Evolutionary conservation across 1,140 invertebrate species (phyloP).

Genomic region (Stegodyphus mimosarum): DNA sequence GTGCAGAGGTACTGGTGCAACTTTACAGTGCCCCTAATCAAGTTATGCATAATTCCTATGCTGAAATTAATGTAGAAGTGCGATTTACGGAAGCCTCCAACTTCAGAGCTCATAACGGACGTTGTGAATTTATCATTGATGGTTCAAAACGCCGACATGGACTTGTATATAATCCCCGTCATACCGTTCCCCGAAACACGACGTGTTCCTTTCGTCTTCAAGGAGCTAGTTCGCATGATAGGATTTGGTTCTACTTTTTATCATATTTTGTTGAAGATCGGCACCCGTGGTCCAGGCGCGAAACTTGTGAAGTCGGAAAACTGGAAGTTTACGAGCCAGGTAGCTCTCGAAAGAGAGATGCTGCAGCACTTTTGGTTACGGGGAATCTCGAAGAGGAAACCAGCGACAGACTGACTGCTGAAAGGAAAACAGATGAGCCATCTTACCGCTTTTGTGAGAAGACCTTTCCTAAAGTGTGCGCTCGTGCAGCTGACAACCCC

Average conservation of each 20-base stretch:
- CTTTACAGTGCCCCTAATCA: constrained; percentile 91
- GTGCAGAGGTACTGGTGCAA: constrained; percentile 86
- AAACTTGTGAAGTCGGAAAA: constrained; percentile 62
- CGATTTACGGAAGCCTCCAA: constrained; percentile 75
- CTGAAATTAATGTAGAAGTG: constrained; percentile 88
- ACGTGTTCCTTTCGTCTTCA: constrained; percentile 88
- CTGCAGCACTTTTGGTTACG: neutral
- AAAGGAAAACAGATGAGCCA: constrained; percentile 42
- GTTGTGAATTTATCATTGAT: constrained; percentile 87
- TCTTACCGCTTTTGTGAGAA: constrained; percentile 63
- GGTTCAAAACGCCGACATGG: constrained; percentile 80
- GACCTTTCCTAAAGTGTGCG: constrained; percentile 63
- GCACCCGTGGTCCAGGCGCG: constrained; percentile 61
- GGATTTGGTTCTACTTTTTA: constrained; percentile 87
- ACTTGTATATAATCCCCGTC: constrained; percentile 80
- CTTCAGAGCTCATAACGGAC: constrained; percentile 75
- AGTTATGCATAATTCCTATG: constrained; percentile 77
- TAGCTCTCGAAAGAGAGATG: constrained; percentile 22
- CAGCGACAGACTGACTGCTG: neutral
- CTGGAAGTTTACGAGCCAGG: constrained; percentile 62
- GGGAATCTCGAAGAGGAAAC: constrained; percentile 10
- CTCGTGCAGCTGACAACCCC: constrained; percentile 61
- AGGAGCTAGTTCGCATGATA: constrained; percentile 76
- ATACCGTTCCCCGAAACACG: constrained; percentile 85
- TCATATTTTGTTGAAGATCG: constrained; percentile 64